Evolutionary conservation across 2,113 vertebrate genomes (phyloP).

Genomic region (Numida meleagris): DNA sequence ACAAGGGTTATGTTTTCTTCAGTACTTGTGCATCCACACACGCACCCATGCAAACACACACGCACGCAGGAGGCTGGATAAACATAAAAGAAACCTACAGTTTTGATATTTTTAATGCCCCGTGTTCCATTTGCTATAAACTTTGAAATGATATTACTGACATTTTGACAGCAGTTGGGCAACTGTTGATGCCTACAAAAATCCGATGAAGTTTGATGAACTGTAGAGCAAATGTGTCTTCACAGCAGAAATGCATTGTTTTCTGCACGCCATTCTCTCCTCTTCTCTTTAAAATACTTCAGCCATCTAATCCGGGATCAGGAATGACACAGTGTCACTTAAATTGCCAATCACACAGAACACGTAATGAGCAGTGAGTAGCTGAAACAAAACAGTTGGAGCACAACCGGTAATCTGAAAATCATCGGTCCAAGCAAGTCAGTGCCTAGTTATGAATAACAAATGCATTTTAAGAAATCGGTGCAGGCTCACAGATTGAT

Average conservation of each 20-base stretch:
- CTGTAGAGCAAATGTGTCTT: constrained; percentile 34
- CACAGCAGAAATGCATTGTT: background rate
- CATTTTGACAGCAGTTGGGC: background rate
- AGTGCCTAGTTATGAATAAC: background rate
- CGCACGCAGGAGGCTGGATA: background rate
- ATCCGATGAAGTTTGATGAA: background rate
- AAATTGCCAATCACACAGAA: background rate
- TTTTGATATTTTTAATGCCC: background rate
- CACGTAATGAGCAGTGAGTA: background rate
- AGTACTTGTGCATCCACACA: accelerated
- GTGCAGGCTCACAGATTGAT: background rate
- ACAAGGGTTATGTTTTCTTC: background rate
- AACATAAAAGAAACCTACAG: background rate
- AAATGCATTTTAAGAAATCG: background rate
- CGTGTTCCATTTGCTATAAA: background rate
- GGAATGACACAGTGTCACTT: background rate
- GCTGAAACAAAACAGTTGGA: background rate
- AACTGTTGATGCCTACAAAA: background rate
- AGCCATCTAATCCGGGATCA: constrained; percentile 29
- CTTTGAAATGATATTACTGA: background rate
- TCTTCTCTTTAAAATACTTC: constrained; percentile 42
- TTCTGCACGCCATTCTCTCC: background rate
- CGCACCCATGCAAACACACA: background rate
- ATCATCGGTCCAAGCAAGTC: background rate
- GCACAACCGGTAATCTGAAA: background rate